phyloP scores from a whole-genome alignment of 2,797 vertebrate species.

The Chloroceryle amazona region DNA sequence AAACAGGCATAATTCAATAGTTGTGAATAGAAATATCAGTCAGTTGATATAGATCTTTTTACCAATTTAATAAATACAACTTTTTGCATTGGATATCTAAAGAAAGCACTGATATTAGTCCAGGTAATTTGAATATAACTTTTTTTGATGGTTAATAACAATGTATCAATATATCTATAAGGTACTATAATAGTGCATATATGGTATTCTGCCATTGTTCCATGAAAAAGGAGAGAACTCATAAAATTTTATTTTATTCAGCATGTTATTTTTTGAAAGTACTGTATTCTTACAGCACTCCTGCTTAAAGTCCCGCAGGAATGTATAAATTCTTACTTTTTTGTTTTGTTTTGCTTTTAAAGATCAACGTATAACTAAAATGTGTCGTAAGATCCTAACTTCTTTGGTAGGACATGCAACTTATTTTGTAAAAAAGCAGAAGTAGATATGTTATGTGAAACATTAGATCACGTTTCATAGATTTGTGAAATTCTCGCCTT shows the following conservation, averaged over 20 bases:
- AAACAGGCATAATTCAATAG: neutral
- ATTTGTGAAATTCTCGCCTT: neutral
- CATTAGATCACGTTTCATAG: neutral
- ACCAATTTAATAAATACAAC: neutral
- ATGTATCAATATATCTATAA: neutral
- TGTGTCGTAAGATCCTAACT: neutral
- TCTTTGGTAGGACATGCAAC: neutral
- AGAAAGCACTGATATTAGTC: neutral
- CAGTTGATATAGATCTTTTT: neutral
- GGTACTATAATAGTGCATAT: neutral
- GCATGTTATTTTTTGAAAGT: neutral
- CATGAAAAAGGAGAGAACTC: neutral
- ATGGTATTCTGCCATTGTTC: neutral
- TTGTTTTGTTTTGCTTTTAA: neutral
- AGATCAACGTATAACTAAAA: neutral
- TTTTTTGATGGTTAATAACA: neutral
- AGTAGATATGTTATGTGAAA: neutral
- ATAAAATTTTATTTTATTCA: neutral
- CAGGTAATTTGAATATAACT: neutral
- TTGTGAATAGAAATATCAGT: neutral
- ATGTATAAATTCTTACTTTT: neutral
- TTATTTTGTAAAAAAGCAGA: neutral
- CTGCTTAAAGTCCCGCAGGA: neutral
- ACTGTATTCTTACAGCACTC: neutral
- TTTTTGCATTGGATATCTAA: neutral